phyloP scores from a whole-genome alignment of 2,888 invertebrate species.

The Caenorhabditis afra region DNA sequence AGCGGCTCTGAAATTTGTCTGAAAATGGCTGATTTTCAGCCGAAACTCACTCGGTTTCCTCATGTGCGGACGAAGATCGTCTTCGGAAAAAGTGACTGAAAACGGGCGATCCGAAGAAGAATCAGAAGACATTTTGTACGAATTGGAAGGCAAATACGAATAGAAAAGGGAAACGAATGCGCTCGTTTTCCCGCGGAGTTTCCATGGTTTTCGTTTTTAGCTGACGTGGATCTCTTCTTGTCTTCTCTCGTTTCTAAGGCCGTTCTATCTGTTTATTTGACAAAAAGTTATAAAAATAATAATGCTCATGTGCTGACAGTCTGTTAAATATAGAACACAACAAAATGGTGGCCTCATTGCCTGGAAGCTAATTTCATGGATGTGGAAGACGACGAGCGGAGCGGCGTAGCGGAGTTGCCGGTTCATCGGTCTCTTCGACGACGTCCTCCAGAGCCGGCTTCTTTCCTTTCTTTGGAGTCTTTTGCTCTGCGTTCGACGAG shows the following conservation, averaged over 20 bases:
- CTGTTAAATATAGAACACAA: conserved; percentile 1
- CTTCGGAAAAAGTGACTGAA: conserved; percentile 37
- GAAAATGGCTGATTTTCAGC: not conserved
- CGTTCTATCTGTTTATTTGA: conserved; percentile 14
- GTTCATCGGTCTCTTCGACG: conserved; percentile 11
- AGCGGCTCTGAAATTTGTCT: conserved; percentile 9
- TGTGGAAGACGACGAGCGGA: conserved; percentile 26
- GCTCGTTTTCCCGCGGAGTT: not conserved
- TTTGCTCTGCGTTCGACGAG: conserved; percentile 5
- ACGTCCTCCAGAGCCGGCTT: conserved; percentile 13
- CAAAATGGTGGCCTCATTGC: no score
- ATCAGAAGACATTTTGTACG: not conserved
- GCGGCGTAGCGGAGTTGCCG: conserved; percentile 3
- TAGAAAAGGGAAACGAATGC: not conserved
- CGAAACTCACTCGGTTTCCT: conserved; percentile 35
- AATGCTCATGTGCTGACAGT: conserved; percentile 2
- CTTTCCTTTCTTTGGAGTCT: conserved; percentile 28
- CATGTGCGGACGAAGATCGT: conserved; percentile 42
- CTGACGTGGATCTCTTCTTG: not conserved
- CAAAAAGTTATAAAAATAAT: not conserved
- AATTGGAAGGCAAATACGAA: not conserved
- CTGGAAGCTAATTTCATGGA: not conserved
- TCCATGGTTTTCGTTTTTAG: not conserved
- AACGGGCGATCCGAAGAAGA: conserved; percentile 34
- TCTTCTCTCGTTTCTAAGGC: not conserved